A percentile compares a stretch with the other conserved stretches of the same genome.
These are phyloP conservation scores for Acholoe squamosa DNA, from an alignment of 2,888 invertebrate genomes.

Conservation along the genomic window DNA sequence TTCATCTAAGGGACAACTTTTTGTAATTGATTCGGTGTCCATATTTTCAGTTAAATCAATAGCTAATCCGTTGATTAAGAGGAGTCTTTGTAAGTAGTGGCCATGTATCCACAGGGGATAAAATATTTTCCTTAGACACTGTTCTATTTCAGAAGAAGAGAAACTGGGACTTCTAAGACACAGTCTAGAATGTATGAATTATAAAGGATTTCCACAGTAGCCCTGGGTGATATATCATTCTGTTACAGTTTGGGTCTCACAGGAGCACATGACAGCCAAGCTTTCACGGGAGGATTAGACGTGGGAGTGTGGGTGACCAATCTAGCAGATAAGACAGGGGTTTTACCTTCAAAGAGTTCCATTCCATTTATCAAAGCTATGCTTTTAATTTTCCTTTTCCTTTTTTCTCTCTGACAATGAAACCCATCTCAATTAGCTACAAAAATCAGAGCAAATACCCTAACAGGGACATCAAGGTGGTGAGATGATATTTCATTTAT, in stretches of 20 bases:
- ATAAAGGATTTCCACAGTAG: neutral
- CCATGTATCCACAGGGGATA: too few relatives aligned
- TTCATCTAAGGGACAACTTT: too few relatives aligned
- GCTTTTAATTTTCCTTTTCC: neutral
- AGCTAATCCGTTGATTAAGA: too few relatives aligned
- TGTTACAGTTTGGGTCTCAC: slow-evolving; percentile 1
- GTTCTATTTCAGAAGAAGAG: neutral
- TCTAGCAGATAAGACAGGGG: neutral
- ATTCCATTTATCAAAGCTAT: neutral
- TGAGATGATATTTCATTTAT: neutral
- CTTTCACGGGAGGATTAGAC: neutral
- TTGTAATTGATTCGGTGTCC: too few relatives aligned
- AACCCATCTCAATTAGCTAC: neutral
- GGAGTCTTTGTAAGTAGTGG: too few relatives aligned
- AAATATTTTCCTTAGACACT: neutral
- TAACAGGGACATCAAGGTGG: neutral
- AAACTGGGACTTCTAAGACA: neutral
- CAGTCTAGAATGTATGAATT: slow-evolving; percentile 1
- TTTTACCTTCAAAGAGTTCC: neutral
- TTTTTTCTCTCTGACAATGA: neutral
- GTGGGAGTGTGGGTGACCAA: neutral
- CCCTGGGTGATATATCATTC: slow-evolving; percentile 9
- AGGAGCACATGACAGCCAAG: neutral
- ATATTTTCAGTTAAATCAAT: too few relatives aligned
- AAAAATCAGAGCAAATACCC: slow-evolving; percentile 5